A percentile compares a stretch with the other conserved stretches of the same genome.
Conservation (phyloP, 2,888 invertebrate genomes). For the Taphrorychus bicolor region DNA sequence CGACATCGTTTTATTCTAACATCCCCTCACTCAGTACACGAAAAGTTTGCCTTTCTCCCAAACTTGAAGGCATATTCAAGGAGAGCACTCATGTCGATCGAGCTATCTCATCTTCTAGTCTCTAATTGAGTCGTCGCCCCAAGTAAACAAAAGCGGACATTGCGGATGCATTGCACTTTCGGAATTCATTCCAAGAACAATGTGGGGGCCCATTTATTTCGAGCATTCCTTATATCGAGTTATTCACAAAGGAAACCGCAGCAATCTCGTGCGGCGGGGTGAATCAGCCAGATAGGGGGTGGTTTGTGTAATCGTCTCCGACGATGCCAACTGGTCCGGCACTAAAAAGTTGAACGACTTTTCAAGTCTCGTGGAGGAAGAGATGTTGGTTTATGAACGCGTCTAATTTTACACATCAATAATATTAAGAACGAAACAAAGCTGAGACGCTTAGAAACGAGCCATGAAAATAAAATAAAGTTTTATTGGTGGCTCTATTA, state of each 20-base stretch:
- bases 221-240: slow-evolving; percentile 3
- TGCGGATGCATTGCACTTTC: neutral
- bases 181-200: neutral
- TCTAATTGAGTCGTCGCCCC: neutral
- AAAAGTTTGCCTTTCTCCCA: too few species aligned
- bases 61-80: too few species aligned
- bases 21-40: too few species aligned
- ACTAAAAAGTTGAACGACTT: slow-evolving; percentile 58
- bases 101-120: neutral
- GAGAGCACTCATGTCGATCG: too few species aligned
- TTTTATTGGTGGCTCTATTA: slow-evolving; percentile 1
- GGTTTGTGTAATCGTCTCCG: slow-evolving; percentile 51
- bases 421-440: neutral
- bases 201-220: neutral
- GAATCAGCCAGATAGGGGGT: slow-evolving; percentile 16
- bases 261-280: slow-evolving; percentile 3
- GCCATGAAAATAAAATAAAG: neutral
- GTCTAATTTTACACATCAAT: neutral
- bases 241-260: slow-evolving; percentile 7
- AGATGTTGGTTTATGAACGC: neutral
- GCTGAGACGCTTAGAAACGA: neutral
- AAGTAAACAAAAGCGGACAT: neutral
- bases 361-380: slow-evolving; percentile 24
- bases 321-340: slow-evolving; percentile 54
- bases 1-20: too few species aligned